A percentile compares a stretch with the other conserved stretches of the same genome.
These are phyloP conservation scores for Dasyprocta punctata DNA, from an alignment of 2,113 vertebrate genomes.

Conservation along the genomic window DNA sequence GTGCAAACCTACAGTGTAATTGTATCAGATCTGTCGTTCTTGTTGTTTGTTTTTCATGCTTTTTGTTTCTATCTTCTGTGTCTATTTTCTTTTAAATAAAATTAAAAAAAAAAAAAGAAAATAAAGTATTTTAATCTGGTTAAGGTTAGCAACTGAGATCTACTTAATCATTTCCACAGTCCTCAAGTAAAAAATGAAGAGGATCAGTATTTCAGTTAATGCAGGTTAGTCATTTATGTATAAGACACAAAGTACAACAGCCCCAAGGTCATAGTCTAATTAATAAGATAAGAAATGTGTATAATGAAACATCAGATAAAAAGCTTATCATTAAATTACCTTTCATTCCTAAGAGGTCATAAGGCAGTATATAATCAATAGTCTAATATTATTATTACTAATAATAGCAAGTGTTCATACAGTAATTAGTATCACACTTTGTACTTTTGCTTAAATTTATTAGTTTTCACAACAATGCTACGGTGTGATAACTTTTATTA, in stretches of 20 bases:
- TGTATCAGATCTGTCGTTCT: no score
- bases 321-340: not conserved
- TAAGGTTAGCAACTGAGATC: no score
- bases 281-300: constrained; percentile 11
- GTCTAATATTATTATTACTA: not conserved
- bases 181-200: constrained; percentile 49
- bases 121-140: no score
- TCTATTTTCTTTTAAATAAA: no score
- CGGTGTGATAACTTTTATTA: not conserved
- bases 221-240: not conserved
- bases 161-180: no score
- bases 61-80: no score
- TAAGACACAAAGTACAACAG: not conserved
- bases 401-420: not conserved
- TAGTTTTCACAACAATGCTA: not conserved
- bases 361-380: not conserved
- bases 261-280: not conserved
- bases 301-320: not conserved
- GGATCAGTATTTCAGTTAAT: constrained; percentile 10
- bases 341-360: not conserved
- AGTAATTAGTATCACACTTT: not conserved
- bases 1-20: no score
- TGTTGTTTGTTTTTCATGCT: no score
- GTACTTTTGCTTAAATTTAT: constrained; percentile 12
- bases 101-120: no score